Base-by-base conservation (phyloP, 2,113 vertebrate genomes). In the Bombycilla garrulus region DNA sequence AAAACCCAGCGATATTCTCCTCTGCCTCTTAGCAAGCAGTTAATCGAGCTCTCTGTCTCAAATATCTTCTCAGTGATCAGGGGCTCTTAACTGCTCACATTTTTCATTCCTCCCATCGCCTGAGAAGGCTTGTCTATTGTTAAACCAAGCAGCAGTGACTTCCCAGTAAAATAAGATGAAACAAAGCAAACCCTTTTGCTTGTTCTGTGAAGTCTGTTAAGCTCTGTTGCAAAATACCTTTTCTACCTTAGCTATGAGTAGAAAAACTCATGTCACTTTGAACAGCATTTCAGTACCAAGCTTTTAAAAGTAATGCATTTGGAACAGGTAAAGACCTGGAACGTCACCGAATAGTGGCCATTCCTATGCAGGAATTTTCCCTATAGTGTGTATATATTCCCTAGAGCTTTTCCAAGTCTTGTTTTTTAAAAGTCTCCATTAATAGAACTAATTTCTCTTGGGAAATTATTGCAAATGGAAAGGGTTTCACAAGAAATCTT, bases 61-160 rank as follows among this genome's bases (percentile, higher is more conserved):
- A 91, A 69, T 96, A 94, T 97, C 96, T 96, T 50, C 78, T 96
- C 92, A 89, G 12, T 71, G 87, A 97, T 97, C 95, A 90, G 79
- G 54, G 72, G 81, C 74, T 92, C 91, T 94, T 95, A 95, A 96
- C 93, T 82, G 93, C 62, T 95, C 91, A 44, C 93, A 95, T 97
- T 97, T 95, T 97, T 96, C 94, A 96, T 94, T 94, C 54, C 47
- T 90, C 62, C 67, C 93, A 93, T 95, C 93, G 93, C 93, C 78
- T 76, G 78, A 90, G 74, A 94, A 91, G 62, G 56, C 74, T 90
- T 56, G 72, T 92, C 95, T 79, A 25, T 72, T 90, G 78, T 90
- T 91, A 94, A 91, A 80, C 66, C 74, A 81, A 66, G 78, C 51
- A 73, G 29, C 22, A 80, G 36, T 16, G 60, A 54, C 85, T 96